Percentiles rank a stretch among this genome's conserved stretches.
These are phyloP conservation scores for Bufo gargarizans DNA, from an alignment of 2,113 vertebrate species.

Conservation along the genomic window DNA sequence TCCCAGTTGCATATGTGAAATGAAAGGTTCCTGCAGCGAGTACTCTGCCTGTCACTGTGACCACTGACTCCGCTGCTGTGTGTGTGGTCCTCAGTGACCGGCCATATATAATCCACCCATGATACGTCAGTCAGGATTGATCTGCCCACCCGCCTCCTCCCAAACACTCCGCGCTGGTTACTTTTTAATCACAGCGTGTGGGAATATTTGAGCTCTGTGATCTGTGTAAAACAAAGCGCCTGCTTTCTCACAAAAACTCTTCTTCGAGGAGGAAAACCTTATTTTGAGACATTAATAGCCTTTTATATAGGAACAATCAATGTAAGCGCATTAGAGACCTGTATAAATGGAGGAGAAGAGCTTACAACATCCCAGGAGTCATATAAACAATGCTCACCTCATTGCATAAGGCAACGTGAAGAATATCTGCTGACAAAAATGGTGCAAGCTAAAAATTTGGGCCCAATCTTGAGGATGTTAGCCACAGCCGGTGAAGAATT, in stretches of 20 bases:
- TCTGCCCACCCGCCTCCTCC: neutral
- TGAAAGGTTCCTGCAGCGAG: no score
- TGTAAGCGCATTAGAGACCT: neutral
- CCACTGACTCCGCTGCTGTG: neutral
- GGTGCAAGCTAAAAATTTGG: no score
- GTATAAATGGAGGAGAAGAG: neutral
- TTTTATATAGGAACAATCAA: neutral
- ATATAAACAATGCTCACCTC: neutral
- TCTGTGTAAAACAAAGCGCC: slow-evolving; percentile 19
- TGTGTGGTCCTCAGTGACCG: slow-evolving; percentile 39
- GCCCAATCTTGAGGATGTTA: no score
- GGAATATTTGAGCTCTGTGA: slow-evolving; percentile 25
- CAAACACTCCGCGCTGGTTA: neutral
- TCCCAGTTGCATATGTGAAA: neutral
- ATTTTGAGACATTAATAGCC: neutral
- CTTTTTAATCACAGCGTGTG: slow-evolving; percentile 44
- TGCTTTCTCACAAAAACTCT: slow-evolving; percentile 7
- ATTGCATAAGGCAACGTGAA: neutral
- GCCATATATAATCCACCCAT: slow-evolving; percentile 44
- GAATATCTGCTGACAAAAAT: neutral
- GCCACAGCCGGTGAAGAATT: no score
- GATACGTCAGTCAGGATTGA: slow-evolving; percentile 46
- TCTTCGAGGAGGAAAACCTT: neutral
- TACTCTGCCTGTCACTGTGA: no score
- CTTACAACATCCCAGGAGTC: neutral